Conservation (phyloP, 2,888 invertebrate genomes). For the Herminia tarsipennalis region DNA sequence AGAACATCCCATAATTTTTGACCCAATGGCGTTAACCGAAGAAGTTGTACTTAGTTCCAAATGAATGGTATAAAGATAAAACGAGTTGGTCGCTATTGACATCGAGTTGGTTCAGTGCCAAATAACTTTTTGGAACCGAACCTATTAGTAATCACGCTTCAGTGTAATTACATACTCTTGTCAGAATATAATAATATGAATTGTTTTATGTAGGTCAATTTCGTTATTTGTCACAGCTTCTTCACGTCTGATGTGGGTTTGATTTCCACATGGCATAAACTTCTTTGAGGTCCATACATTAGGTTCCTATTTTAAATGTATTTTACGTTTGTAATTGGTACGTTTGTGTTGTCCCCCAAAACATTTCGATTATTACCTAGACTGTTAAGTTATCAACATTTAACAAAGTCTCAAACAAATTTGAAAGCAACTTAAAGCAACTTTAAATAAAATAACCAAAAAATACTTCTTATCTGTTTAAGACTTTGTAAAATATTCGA, state of each 20-base stretch:
- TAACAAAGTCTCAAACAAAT: no score
- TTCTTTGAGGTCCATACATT: background rate
- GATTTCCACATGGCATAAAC: no score
- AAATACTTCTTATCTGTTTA: no score
- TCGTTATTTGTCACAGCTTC: background rate
- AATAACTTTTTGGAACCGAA: conserved; percentile 39
- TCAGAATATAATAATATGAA: conserved; percentile 4
- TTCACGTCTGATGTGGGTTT: no score
- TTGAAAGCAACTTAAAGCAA: no score
- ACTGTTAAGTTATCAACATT: no score
- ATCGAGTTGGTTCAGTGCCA: conserved; percentile 30
- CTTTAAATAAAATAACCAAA: no score
- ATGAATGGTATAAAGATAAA: conserved; percentile 24
- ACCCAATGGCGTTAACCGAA: background rate
- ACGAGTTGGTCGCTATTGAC: conserved; percentile 32
- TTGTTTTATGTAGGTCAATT: no score
- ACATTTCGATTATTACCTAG: no score
- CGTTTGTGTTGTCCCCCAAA: no score
- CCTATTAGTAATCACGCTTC: conserved; percentile 32
- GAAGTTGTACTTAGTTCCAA: conserved; percentile 25
- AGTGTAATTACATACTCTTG: conserved; percentile 25
- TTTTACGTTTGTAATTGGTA: no score
- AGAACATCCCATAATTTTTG: background rate
- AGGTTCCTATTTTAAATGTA: background rate
- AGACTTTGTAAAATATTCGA: no score